A percentile compares a stretch with the other conserved stretches of the same genome.
phyloP scores from a whole-genome alignment of 2,113 vertebrate genomes.

The Xenotilapia caudafasciata region DNA sequence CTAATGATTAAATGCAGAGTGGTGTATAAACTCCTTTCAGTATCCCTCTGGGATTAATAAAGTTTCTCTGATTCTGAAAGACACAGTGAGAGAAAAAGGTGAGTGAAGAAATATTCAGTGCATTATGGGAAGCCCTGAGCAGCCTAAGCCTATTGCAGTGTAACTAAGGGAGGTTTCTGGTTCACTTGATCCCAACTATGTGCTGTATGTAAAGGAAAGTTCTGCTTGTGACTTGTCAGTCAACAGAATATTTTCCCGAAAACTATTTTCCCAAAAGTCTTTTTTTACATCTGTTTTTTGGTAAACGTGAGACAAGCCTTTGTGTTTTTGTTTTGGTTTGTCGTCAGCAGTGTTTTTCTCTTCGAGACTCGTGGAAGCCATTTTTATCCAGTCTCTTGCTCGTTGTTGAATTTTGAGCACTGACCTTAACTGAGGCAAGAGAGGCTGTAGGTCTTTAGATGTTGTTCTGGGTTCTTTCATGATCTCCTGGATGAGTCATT shows the following conservation, averaged over 20 bases:
- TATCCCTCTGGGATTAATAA: background rate
- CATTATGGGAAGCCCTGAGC: background rate
- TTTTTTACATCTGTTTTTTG: background rate
- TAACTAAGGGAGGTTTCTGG: background rate
- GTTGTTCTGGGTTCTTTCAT: background rate
- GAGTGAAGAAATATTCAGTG: background rate
- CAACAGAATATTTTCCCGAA: background rate
- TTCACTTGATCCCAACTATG: background rate
- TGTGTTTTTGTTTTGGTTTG: background rate
- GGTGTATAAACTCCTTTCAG: background rate
- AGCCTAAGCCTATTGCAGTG: background rate
- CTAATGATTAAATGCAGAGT: background rate
- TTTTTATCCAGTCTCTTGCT: background rate
- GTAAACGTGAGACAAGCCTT: background rate
- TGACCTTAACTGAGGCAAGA: background rate
- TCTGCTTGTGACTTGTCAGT: background rate
- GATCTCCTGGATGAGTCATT: background rate
- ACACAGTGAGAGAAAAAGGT: background rate
- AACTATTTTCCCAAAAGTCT: background rate
- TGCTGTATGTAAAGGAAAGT: background rate
- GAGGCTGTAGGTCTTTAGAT: background rate
- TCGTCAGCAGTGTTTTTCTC: background rate
- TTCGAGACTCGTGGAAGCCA: rapidly evolving
- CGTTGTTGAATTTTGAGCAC: background rate
- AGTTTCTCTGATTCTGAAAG: background rate